Evolutionary conservation across 2,888 invertebrate genomes (phyloP).

Genomic region (Leptinotarsa peninsularis): DNA sequence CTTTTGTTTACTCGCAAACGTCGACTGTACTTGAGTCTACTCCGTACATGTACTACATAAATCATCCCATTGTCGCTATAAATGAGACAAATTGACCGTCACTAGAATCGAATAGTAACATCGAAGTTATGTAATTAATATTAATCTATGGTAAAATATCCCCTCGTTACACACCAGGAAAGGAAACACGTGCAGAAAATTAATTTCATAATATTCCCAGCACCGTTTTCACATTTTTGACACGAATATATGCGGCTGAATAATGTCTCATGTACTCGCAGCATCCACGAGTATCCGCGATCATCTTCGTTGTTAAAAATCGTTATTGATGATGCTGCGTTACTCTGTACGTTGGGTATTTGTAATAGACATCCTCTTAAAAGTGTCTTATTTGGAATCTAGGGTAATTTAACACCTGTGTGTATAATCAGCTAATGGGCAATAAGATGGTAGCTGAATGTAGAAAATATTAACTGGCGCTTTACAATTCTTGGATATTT

Average conservation of each 20-base stretch:
- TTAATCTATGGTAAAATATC: conserved; percentile 13
- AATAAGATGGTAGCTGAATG: too few relatives aligned
- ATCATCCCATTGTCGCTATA: conserved; percentile 14
- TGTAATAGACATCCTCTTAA: neutral
- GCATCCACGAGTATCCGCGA: conserved; percentile 12
- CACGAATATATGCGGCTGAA: conserved; percentile 16
- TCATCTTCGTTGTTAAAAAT: neutral
- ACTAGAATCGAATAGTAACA: conserved; percentile 14
- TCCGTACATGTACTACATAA: neutral
- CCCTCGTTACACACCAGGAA: conserved; percentile 14
- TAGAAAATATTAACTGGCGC: too few relatives aligned
- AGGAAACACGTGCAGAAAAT: conserved; percentile 28
- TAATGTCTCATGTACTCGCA: conserved; percentile 18
- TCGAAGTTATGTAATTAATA: conserved; percentile 13
- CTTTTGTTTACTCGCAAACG: neutral
- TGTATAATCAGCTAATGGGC: neutral
- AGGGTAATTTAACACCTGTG: neutral
- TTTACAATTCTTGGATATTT: too few relatives aligned
- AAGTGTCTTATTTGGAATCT: neutral
- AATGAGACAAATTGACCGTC: conserved; percentile 13
- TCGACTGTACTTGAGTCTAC: neutral
- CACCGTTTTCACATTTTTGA: conserved; percentile 14
- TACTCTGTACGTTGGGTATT: neutral
- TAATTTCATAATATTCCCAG: conserved; percentile 25
- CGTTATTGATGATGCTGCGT: neutral